These are phyloP conservation scores for Carcina quercana DNA, from an alignment of 2,888 invertebrate genomes.

Conservation along the genomic window DNA sequence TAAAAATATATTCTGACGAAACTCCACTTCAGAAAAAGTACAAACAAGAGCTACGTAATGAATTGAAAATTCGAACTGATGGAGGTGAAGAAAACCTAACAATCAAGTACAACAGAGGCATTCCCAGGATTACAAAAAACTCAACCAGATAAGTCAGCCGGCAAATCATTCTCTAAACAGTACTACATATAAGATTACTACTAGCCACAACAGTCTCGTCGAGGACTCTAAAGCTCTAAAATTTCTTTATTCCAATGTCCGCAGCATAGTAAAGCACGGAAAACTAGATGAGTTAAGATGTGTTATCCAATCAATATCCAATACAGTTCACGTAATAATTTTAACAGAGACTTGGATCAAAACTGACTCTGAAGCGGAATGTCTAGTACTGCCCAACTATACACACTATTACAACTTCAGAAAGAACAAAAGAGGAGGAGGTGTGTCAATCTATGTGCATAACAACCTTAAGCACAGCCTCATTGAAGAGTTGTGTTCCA, in stretches of 20 bases:
- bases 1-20: background rate
- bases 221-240: background rate
- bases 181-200: background rate
- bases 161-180: background rate
- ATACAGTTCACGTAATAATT: background rate
- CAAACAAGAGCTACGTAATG: background rate
- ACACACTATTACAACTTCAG: slow-evolving; percentile 20
- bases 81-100: slow-evolving; percentile 1
- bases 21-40: background rate
- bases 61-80: background rate
- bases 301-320: background rate
- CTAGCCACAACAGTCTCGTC: background rate
- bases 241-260: background rate
- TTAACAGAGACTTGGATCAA: slow-evolving; percentile 13
- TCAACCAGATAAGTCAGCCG: background rate
- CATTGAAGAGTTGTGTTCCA: slow-evolving; percentile 9
- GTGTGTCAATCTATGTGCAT: slow-evolving; percentile 19
- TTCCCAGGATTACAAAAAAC: background rate
- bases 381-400: slow-evolving; percentile 7
- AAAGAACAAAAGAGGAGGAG: slow-evolving; percentile 15
- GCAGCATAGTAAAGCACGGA: background rate
- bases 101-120: background rate
- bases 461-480: slow-evolving; percentile 16
- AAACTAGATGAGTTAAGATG: background rate
- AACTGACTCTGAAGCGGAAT: slow-evolving; percentile 6